phyloP scores from a whole-genome alignment of 2,113 vertebrate genomes.

The Hystrix cristata region DNA sequence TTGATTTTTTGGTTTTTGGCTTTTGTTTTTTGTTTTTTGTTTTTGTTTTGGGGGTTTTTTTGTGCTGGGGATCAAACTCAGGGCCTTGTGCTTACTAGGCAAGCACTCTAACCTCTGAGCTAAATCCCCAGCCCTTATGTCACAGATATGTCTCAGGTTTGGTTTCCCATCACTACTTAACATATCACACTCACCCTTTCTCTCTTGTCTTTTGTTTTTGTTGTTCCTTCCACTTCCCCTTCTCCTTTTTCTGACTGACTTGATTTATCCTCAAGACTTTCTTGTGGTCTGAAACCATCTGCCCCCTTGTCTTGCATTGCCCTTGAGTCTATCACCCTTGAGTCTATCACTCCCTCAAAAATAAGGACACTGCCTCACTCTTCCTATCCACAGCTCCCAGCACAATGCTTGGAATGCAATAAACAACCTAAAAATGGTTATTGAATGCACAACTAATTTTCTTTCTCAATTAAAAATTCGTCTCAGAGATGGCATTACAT shows the following conservation, averaged over 20 bases:
- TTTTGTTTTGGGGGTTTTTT: too few relatives aligned
- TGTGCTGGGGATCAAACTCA: too few relatives aligned
- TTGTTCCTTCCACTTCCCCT: too few relatives aligned
- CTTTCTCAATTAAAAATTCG: conserved; percentile 48
- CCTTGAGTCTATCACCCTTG: background rate
- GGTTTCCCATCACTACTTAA: background rate
- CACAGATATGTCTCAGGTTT: background rate
- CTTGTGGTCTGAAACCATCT: background rate
- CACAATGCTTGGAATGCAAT: background rate
- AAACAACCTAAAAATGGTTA: background rate
- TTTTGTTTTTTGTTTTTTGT: too few relatives aligned
- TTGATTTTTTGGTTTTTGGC: too few relatives aligned
- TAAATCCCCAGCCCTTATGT: too few relatives aligned
- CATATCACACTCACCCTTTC: too few relatives aligned
- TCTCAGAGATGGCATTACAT: background rate
- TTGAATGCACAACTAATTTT: background rate
- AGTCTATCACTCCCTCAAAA: background rate
- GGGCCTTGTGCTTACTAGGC: too few relatives aligned
- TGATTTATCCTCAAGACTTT: background rate
- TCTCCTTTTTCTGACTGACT: background rate
- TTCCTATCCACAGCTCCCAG: background rate
- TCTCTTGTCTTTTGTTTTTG: background rate
- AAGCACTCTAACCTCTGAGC: too few relatives aligned
- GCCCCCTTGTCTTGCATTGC: background rate
- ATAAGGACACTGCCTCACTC: background rate